phyloP scores from a whole-genome alignment of 2,888 invertebrate species.

The Epicampocera succincta region DNA sequence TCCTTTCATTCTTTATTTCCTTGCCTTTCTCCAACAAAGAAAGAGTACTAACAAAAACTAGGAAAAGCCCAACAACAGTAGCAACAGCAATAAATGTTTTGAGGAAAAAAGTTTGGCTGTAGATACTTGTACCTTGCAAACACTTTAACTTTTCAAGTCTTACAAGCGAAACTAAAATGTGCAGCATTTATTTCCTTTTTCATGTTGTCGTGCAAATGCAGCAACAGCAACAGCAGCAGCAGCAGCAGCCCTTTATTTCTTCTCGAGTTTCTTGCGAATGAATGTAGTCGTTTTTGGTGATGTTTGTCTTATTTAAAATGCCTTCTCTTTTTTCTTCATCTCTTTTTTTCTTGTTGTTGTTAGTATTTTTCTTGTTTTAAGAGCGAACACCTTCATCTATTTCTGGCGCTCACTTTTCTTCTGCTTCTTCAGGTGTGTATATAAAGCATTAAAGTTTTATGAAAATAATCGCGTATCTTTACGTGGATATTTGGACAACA shows the following conservation, averaged over 20 bases:
- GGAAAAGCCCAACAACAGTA: constrained; percentile 10
- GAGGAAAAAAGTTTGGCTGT: constrained; percentile 31
- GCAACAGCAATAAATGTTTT: constrained; percentile 22
- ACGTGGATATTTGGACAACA: constrained; percentile 17
- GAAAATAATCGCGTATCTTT: constrained; percentile 39
- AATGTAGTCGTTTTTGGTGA: constrained; percentile 9
- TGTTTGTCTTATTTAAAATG: constrained; percentile 38
- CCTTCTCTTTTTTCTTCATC: background rate
- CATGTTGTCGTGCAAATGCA: constrained; percentile 16
- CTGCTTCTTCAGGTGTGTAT: constrained; percentile 11
- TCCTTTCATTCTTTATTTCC: constrained; percentile 52
- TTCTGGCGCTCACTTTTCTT: constrained; percentile 57
- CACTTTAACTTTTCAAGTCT: constrained; percentile 64
- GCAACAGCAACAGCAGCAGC: constrained; percentile 22
- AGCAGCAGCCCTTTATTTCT: constrained; percentile 29
- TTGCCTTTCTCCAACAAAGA: constrained; percentile 42
- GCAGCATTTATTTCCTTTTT: constrained; percentile 5
- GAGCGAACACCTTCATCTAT: constrained; percentile 61
- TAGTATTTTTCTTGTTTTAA: constrained; percentile 39
- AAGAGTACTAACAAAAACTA: constrained; percentile 4
- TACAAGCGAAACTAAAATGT: constrained; percentile 13
- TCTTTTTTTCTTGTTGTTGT: background rate
- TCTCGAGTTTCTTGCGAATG: constrained; percentile 13
- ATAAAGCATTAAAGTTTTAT: constrained; percentile 65
- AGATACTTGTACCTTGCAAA: constrained; percentile 57